phyloP scores from a whole-genome alignment of 2,113 vertebrate genomes.

The Meleagris gallopavo region DNA sequence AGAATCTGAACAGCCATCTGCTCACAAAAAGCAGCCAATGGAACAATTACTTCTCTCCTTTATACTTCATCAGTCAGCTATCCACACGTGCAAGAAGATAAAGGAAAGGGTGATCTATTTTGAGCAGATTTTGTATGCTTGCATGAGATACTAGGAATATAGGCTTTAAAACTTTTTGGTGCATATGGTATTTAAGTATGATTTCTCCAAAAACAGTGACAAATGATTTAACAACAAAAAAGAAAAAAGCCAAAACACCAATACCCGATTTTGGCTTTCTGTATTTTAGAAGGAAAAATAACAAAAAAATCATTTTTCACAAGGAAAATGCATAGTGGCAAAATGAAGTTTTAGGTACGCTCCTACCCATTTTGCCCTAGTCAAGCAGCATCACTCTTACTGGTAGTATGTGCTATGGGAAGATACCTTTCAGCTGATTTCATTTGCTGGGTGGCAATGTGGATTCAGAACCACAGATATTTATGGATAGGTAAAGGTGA shows the following conservation, averaged over 20 bases:
- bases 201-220: neutral
- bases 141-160: fast-evolving
- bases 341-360: neutral
- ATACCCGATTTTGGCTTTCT: neutral
- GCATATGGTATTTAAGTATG: neutral
- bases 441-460: neutral
- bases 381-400: neutral
- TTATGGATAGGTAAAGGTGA: too few relatives aligned
- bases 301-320: neutral
- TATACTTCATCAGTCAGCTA: neutral
- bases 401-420: neutral
- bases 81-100: neutral
- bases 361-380: neutral
- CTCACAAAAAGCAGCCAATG: neutral
- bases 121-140: neutral
- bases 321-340: neutral
- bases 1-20: neutral
- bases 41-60: neutral
- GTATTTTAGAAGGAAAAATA: neutral
- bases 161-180: neutral
- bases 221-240: neutral
- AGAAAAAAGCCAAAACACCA: too few relatives aligned
- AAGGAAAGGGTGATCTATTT: neutral
- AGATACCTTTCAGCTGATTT: neutral
- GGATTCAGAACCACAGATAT: neutral